Percentiles rank a stretch among this genome's conserved stretches.
These are phyloP conservation scores for Equus przewalskii DNA, from an alignment of 2,113 vertebrate genomes.

Conservation along the genomic window DNA sequence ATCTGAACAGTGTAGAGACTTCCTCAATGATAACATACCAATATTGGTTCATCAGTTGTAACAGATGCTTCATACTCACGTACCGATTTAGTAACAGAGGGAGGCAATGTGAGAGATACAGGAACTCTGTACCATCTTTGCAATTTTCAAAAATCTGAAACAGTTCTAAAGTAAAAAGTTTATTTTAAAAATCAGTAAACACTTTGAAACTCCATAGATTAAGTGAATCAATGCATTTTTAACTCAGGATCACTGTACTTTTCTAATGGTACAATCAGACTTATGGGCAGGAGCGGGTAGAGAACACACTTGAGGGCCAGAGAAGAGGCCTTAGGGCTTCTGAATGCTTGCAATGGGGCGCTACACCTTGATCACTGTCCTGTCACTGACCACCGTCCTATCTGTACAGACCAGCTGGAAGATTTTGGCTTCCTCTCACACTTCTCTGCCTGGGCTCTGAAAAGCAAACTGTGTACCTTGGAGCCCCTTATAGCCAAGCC, in stretches of 20 bases:
- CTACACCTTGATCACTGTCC: background rate
- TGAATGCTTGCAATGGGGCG: accelerated
- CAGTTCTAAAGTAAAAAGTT: background rate
- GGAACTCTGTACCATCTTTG: no score
- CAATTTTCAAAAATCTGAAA: background rate
- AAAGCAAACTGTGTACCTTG: background rate
- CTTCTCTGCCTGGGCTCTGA: background rate
- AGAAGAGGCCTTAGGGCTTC: no score
- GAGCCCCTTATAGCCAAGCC: no score
- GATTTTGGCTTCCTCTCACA: background rate
- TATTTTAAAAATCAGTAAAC: background rate
- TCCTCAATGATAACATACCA: no score
- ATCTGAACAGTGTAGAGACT: background rate
- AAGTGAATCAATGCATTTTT: background rate
- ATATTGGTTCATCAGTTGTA: accelerated
- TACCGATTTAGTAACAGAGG: accelerated
- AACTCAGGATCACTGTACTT: background rate
- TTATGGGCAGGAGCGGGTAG: background rate
- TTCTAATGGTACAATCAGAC: background rate
- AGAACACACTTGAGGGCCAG: accelerated
- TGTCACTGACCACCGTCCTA: background rate
- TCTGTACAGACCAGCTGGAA: background rate
- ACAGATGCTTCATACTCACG: accelerated
- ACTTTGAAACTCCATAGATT: background rate
- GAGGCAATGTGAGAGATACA: accelerated